A percentile compares a stretch with the other conserved stretches of the same genome.
phyloP scores from a whole-genome alignment of 2,113 vertebrate species.

The Pavo muticus region DNA sequence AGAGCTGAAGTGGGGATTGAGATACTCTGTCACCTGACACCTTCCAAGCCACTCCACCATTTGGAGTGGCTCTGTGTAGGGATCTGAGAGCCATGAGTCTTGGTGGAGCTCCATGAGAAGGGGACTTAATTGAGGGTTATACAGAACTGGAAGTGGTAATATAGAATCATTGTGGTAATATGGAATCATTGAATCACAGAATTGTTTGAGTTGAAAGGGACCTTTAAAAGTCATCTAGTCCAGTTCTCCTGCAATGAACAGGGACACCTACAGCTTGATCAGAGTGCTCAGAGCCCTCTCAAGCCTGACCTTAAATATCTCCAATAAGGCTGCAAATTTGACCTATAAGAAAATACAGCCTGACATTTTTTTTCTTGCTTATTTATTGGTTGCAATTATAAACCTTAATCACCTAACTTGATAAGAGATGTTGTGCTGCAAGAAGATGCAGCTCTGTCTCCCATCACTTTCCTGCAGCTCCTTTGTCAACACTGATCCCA shows the following conservation, averaged over 20 bases:
- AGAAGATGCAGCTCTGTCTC: background rate
- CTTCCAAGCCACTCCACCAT: background rate
- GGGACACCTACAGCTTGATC: too few relatives aligned
- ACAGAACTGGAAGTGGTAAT: background rate
- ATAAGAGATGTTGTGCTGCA: background rate
- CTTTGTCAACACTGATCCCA: background rate
- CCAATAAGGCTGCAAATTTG: background rate
- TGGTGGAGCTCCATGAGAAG: background rate
- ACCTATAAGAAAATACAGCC: background rate
- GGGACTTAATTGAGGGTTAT: rapidly evolving
- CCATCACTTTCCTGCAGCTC: background rate
- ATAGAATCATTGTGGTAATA: too few relatives aligned
- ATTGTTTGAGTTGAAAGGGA: too few relatives aligned
- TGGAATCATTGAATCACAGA: too few relatives aligned
- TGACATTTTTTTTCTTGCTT: background rate
- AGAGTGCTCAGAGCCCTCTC: too few relatives aligned
- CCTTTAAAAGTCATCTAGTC: too few relatives aligned
- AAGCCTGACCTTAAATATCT: too few relatives aligned
- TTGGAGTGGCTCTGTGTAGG: background rate
- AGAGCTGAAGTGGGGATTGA: background rate
- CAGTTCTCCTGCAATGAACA: too few relatives aligned
- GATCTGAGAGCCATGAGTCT: background rate
- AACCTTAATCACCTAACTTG: background rate
- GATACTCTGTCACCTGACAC: background rate
- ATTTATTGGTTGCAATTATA: background rate